Conservation (phyloP, 2,797 vertebrate genomes). For the Bovichtus diacanthus region DNA sequence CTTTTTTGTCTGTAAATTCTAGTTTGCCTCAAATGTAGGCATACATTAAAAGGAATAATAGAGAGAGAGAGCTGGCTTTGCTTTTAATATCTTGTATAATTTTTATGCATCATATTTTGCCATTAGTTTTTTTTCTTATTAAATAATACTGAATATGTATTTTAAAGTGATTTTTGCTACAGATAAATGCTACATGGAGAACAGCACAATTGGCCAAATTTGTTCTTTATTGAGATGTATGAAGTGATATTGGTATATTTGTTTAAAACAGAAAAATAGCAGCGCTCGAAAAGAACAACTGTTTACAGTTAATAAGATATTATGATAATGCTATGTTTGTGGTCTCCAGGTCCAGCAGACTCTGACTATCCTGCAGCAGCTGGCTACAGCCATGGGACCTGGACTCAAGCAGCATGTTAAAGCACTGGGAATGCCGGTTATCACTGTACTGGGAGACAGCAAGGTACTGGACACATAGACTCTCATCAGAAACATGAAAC, state of each 20-base stretch:
- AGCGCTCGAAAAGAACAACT: background rate
- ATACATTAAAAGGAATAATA: too few relatives aligned
- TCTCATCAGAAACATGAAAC: background rate
- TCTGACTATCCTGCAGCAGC: conserved; percentile 92
- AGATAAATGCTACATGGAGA: background rate
- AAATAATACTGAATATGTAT: background rate
- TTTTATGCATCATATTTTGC: background rate
- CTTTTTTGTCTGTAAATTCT: too few relatives aligned
- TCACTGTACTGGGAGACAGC: conserved; percentile 96
- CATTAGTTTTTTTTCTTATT: background rate
- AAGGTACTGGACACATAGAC: conserved; percentile 86
- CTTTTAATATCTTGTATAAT: background rate
- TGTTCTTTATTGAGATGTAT: too few relatives aligned
- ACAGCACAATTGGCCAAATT: too few relatives aligned
- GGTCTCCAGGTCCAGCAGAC: conserved; percentile 92
- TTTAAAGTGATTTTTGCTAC: background rate
- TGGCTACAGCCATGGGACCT: conserved; percentile 93
- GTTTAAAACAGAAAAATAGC: too few relatives aligned
- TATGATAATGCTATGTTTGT: background rate
- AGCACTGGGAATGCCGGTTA: conserved; percentile 90
- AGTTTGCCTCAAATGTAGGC: background rate
- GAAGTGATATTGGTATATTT: too few relatives aligned
- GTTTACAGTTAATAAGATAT: background rate
- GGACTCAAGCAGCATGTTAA: conserved; percentile 95
- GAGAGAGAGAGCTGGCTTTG: too few relatives aligned